Percentiles rank a stretch among this genome's conserved stretches.
Conservation (phyloP, 2,797 vertebrate genomes). For the Melopsittacus undulatus region DNA sequence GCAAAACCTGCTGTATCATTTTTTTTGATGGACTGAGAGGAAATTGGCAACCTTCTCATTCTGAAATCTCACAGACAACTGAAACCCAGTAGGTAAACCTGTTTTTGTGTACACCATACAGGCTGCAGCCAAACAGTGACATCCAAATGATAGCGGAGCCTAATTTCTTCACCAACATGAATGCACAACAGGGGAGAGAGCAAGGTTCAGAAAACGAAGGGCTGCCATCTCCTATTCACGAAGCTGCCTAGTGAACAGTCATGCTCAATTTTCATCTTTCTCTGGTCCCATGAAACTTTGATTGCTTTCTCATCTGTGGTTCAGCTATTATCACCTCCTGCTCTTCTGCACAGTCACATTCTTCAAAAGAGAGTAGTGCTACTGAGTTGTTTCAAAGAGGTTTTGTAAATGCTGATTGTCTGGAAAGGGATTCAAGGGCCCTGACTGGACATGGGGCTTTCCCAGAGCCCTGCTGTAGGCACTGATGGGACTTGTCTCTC, state of each 20-base stretch:
- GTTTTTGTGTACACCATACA: neutral
- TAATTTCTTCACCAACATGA: neutral
- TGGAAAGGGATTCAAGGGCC: neutral
- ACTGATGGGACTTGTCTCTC: neutral
- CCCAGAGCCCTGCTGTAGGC: neutral
- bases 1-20: neutral
- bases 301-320: neutral
- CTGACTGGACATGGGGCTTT: neutral
- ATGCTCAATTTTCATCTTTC: neutral
- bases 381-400: neutral
- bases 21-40: neutral
- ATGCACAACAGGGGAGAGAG: neutral
- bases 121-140: neutral
- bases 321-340: neutral
- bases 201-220: neutral
- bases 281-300: neutral
- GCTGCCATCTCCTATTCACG: neutral
- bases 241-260: neutral
- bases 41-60: neutral
- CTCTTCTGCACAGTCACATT: neutral
- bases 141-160: neutral
- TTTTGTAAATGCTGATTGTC: neutral
- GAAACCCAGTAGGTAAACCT: neutral
- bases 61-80: neutral
- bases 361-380: neutral